A percentile compares a stretch with the other conserved stretches of the same genome.
Conservation (phyloP, 2,888 invertebrate species). For the Zaprionus lineosus region DNA sequence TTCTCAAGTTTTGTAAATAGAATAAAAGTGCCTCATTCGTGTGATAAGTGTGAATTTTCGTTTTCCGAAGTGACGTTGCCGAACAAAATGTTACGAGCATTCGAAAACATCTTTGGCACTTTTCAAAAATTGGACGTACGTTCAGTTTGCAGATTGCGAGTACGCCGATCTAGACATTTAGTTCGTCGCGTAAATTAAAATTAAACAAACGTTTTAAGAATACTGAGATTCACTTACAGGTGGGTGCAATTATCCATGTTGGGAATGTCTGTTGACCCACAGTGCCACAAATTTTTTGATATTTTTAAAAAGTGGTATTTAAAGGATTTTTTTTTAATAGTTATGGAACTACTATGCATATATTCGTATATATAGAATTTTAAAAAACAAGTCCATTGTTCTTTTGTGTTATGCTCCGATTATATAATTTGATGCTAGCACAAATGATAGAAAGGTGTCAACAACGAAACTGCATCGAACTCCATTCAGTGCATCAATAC, state of each 20-base stretch:
- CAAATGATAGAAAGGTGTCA: constrained; percentile 32
- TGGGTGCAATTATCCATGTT: constrained; percentile 51
- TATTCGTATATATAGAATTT: constrained; percentile 15
- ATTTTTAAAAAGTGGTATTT: too few species aligned
- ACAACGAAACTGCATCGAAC: constrained; percentile 25
- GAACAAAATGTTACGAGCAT: constrained; percentile 28
- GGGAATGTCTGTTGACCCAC: constrained; percentile 4
- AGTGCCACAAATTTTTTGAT: constrained; percentile 2
- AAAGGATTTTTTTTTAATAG: too few species aligned
- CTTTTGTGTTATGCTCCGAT: constrained; percentile 42
- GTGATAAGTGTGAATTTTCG: constrained; percentile 55
- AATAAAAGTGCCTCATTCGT: constrained; percentile 57
- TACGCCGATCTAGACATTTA: constrained; percentile 32
- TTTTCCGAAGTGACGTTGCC: constrained; percentile 41
- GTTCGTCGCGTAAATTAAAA: constrained; percentile 4
- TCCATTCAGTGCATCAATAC: too few species aligned
- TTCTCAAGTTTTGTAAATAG: constrained; percentile 69
- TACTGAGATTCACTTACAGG: constrained; percentile 62
- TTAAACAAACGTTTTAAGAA: constrained; percentile 26
- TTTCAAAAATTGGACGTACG: constrained; percentile 51
- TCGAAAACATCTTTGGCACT: constrained; percentile 49
- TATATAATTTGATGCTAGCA: constrained; percentile 56
- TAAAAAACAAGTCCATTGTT: constrained; percentile 49
- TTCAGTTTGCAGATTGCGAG: constrained; percentile 51
- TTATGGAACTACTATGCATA: too few species aligned